Evolutionary conservation across 2,797 vertebrate genomes (phyloP).

Genomic region (Manis javanica): DNA sequence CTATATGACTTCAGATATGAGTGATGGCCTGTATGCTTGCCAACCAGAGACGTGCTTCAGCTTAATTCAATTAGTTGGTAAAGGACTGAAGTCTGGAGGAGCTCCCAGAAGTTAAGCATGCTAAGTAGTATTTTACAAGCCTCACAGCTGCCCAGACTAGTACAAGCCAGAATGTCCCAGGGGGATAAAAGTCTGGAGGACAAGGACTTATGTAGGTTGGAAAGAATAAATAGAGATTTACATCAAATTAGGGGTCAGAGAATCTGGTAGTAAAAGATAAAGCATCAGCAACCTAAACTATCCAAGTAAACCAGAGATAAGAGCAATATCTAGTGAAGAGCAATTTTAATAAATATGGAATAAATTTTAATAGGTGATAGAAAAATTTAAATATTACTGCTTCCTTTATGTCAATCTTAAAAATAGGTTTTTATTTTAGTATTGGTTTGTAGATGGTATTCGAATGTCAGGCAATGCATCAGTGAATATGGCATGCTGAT

Average conservation of each 20-base stretch:
- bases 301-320: not conserved
- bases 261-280: not conserved
- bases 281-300: not conserved
- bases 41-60: not conserved
- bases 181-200: not conserved
- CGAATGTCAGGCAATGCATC: not conserved
- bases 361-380: not conserved
- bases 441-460: not conserved
- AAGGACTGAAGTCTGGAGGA: not conserved
- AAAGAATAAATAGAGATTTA: not conserved
- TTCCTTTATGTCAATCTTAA: not conserved
- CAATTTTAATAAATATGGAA: not conserved
- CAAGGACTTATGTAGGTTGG: not conserved
- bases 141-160: not conserved
- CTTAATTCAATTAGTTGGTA: not conserved
- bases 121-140: not conserved
- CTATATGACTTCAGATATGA: not conserved
- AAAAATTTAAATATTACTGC: not conserved
- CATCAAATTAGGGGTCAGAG: not conserved
- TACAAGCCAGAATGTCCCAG: not conserved
- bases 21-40: not conserved
- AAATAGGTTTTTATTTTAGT: not conserved
- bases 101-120: rapidly evolving
- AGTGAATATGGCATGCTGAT: not conserved
- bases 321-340: not conserved